These are phyloP conservation scores for Nysson spinosus DNA, from an alignment of 2,888 invertebrate species.

Conservation along the genomic window DNA sequence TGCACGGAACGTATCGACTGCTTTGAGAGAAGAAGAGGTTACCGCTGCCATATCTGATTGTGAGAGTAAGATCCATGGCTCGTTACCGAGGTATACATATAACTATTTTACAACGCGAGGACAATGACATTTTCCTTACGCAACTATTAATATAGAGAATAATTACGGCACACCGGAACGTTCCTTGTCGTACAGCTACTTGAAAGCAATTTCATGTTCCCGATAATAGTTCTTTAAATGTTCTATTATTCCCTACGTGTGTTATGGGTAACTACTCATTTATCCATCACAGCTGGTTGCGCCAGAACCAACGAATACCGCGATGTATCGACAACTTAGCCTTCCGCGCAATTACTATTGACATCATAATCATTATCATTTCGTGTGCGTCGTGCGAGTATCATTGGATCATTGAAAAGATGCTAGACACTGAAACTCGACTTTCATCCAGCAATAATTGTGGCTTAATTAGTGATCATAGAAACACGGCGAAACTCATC, in stretches of 20 bases:
- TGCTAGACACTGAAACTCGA: too few species aligned
- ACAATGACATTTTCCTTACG: constrained; percentile 23
- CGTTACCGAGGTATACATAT: constrained; percentile 8
- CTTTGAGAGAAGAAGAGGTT: too few species aligned
- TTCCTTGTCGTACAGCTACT: constrained; percentile 14
- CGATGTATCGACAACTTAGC: constrained; percentile 16
- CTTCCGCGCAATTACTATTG: constrained; percentile 18
- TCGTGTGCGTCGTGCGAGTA: too few species aligned
- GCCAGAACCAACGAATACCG: too few species aligned
- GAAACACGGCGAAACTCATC: too few species aligned
- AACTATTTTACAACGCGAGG: constrained; percentile 16
- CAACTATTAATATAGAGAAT: constrained; percentile 25
- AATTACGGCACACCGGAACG: constrained; percentile 1
- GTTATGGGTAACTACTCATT: constrained; percentile 19
- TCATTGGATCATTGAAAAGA: too few species aligned
- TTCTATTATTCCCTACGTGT: constrained; percentile 20
- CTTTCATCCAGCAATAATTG: too few species aligned
- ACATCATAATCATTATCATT: constrained; percentile 40
- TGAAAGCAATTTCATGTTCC: constrained; percentile 54
- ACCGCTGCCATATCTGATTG: too few species aligned
- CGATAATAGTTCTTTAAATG: constrained; percentile 23
- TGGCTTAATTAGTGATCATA: too few species aligned
- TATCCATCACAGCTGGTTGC: constrained; percentile 18
- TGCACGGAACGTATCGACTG: constrained; percentile 17
- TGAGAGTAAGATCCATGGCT: constrained; percentile 2